Conservation (phyloP, 2,113 vertebrate genomes). For the Python bivittatus region DNA sequence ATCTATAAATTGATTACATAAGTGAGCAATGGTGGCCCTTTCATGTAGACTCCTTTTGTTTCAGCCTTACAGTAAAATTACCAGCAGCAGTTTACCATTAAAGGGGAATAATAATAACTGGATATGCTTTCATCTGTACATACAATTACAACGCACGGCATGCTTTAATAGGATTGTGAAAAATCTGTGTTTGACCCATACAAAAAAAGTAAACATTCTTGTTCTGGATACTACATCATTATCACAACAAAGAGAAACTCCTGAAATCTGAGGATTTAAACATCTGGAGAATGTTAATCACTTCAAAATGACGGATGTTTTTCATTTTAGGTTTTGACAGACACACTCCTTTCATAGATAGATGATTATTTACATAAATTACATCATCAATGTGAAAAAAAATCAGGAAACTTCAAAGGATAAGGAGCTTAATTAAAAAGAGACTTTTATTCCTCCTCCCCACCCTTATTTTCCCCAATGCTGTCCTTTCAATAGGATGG, state of each 20-base stretch:
- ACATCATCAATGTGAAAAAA: conserved; percentile 79
- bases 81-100: conserved; percentile 89
- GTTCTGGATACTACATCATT: conserved; percentile 89
- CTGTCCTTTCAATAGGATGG: conserved; percentile 36
- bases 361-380: conserved; percentile 86
- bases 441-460: conserved; percentile 65
- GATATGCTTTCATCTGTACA: conserved; percentile 85
- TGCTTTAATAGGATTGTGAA: conserved; percentile 84
- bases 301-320: conserved; percentile 89
- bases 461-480: not conserved
- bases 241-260: conserved; percentile 90
- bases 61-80: conserved; percentile 81
- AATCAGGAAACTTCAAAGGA: conserved; percentile 75
- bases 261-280: conserved; percentile 87
- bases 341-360: conserved; percentile 81
- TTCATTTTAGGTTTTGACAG: conserved; percentile 86
- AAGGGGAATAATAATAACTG: conserved; percentile 82
- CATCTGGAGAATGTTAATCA: conserved; percentile 92
- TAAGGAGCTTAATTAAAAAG: conserved; percentile 78
- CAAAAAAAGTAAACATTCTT: conserved; percentile 88
- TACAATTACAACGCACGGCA: conserved; percentile 80
- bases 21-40: conserved; percentile 82
- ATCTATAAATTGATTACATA: conserved; percentile 80
- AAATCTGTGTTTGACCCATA: conserved; percentile 83
- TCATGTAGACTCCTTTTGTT: conserved; percentile 77